Percentiles rank a stretch among this genome's conserved stretches.
Evolutionary conservation across 2,888 invertebrate species (phyloP).

Genomic region (Ceraclea dissimilis): DNA sequence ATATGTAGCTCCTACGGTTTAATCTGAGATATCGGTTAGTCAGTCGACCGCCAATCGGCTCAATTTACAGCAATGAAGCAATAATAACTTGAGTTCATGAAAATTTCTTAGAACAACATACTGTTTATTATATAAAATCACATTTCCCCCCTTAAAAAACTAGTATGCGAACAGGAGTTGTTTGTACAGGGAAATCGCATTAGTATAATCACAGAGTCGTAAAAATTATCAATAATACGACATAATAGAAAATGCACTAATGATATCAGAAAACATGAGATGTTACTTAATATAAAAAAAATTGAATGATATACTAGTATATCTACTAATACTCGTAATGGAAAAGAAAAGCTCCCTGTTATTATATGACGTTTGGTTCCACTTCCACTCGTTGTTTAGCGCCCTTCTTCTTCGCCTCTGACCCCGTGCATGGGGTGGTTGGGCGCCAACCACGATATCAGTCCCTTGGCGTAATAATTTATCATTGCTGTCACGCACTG

Average conservation of each 20-base stretch:
- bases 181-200: neutral
- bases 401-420: neutral
- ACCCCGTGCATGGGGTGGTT: neutral
- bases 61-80: too few relatives aligned
- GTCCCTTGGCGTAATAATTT: constrained; percentile 19
- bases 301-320: neutral
- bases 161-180: too few relatives aligned
- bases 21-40: too few relatives aligned
- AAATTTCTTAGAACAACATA: too few relatives aligned
- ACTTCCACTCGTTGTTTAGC: neutral
- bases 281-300: neutral
- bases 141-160: too few relatives aligned
- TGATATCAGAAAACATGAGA: neutral
- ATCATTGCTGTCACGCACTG: constrained; percentile 24
- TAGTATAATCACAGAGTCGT: neutral
- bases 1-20: too few relatives aligned
- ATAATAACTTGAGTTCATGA: too few relatives aligned
- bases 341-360: neutral
- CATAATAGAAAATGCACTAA: neutral
- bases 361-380: neutral
- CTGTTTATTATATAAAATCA: too few relatives aligned
- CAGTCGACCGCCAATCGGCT: too few relatives aligned
- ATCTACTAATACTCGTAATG: neutral
- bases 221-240: neutral
- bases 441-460: constrained; percentile 5